Percentiles rank a stretch among this genome's conserved stretches.
Evolutionary conservation across 2,113 vertebrate species (phyloP).

Genomic region (Pelobates fuscus): DNA sequence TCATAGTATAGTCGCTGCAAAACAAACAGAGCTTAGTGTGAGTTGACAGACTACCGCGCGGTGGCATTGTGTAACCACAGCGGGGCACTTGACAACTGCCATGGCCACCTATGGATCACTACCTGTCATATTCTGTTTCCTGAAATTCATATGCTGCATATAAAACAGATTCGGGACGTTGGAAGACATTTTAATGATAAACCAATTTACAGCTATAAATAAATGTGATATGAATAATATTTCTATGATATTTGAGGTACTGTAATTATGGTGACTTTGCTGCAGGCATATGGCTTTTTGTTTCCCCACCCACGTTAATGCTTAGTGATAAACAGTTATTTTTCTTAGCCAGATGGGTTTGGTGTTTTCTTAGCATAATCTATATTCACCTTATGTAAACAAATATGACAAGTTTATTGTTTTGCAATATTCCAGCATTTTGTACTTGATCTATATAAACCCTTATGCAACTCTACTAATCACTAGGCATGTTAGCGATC

Average conservation of each 20-base stretch:
- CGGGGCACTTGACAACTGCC: slow-evolving; percentile 15
- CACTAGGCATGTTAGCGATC: too few species aligned
- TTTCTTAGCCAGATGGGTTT: too few species aligned
- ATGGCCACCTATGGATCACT: slow-evolving; percentile 23
- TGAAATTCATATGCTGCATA: not conserved
- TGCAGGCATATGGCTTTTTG: not conserved
- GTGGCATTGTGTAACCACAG: slow-evolving; percentile 22
- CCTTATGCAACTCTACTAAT: too few species aligned
- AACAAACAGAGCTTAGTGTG: slow-evolving; percentile 24
- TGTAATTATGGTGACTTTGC: slow-evolving; percentile 4
- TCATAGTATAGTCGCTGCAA: slow-evolving; percentile 31
- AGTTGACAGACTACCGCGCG: slow-evolving; percentile 26
- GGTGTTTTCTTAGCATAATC: too few species aligned
- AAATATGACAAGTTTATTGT: too few species aligned
- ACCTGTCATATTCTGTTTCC: not conserved
- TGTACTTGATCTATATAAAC: too few species aligned
- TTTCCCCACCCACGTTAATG: not conserved
- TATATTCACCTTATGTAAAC: too few species aligned
- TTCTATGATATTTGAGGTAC: not conserved
- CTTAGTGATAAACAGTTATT: too few species aligned
- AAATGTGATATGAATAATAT: not conserved
- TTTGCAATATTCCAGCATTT: too few species aligned
- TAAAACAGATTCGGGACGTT: not conserved
- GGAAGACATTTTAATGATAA: not conserved
- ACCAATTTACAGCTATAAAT: not conserved